Evolutionary conservation across 2,797 vertebrate genomes (phyloP).

Genomic region (Chaetodon trifasciatus): DNA sequence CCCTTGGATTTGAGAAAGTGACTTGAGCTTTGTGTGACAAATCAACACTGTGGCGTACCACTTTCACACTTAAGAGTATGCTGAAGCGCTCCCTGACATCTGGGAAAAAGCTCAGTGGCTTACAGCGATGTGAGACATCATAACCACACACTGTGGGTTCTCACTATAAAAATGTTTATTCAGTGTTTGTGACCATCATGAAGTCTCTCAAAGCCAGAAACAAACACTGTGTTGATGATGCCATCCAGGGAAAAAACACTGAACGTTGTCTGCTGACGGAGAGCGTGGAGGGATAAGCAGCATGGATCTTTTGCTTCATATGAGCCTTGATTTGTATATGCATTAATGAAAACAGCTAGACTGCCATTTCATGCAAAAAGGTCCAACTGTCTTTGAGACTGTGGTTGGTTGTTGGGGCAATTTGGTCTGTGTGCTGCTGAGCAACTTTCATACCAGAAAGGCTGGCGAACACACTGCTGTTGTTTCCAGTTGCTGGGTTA

Average conservation of each 20-base stretch:
- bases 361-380: conserved; percentile 15
- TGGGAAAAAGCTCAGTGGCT: conserved; percentile 68
- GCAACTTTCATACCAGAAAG: conserved; percentile 21
- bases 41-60: conserved; percentile 65
- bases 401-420: not conserved
- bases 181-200: conserved; percentile 59
- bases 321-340: conserved; percentile 19
- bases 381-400: conserved; percentile 23
- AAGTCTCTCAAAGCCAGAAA: conserved; percentile 58
- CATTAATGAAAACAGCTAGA: conserved; percentile 17
- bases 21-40: conserved; percentile 52
- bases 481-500: conserved; percentile 26
- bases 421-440: conserved; percentile 18
- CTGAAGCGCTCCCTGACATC: conserved; percentile 67
- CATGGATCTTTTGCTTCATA: conserved; percentile 2
- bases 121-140: conserved; percentile 57
- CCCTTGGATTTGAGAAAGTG: conserved; percentile 51
- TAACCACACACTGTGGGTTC: conserved; percentile 51
- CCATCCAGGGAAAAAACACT: conserved; percentile 42
- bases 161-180: conserved; percentile 68
- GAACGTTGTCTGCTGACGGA: conserved; percentile 27
- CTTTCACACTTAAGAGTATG: conserved; percentile 54
- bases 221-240: conserved; percentile 46
- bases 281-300: conserved; percentile 3
- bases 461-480: conserved; percentile 10